A percentile compares a stretch with the other conserved stretches of the same genome.
These are phyloP conservation scores for Hecatera dysodea DNA, from an alignment of 2,888 invertebrate genomes.

Conservation along the genomic window DNA sequence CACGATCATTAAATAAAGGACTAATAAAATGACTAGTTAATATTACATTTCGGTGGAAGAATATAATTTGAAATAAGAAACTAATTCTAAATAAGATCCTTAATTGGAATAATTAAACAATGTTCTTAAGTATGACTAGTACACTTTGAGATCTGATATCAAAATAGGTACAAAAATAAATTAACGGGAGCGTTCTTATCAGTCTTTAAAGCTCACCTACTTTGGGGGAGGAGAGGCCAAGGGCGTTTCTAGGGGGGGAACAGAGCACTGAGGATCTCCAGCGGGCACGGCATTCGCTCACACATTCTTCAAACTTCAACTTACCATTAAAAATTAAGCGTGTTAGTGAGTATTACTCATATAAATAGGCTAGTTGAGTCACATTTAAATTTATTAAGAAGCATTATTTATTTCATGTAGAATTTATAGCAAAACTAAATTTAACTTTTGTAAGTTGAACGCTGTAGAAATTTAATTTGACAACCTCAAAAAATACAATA, in stretches of 20 bases:
- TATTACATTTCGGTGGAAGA: not conserved
- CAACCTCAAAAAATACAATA: too few relatives aligned
- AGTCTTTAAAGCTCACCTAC: constrained; percentile 44
- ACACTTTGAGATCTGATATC: constrained; percentile 31
- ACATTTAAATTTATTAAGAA: too few relatives aligned
- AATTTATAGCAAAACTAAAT: too few relatives aligned
- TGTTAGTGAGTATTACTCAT: too few relatives aligned
- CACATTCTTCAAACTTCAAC: too few relatives aligned
- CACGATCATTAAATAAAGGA: not conserved
- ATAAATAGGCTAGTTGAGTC: too few relatives aligned
- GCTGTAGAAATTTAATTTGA: too few relatives aligned
- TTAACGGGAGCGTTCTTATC: constrained; percentile 41
- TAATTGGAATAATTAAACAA: constrained; percentile 27
- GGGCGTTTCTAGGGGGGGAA: not conserved
- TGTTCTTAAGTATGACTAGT: constrained; percentile 1
- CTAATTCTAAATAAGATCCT: not conserved
- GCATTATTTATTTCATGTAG: too few relatives aligned
- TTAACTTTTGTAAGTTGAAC: too few relatives aligned
- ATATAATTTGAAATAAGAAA: not conserved
- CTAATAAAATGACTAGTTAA: constrained; percentile 11
- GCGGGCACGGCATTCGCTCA: too few relatives aligned
- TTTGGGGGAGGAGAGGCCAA: constrained; percentile 12
- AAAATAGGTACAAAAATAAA: constrained; percentile 38
- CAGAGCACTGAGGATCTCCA: not conserved
- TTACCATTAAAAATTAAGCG: too few relatives aligned